Percentiles rank a stretch among this genome's conserved stretches.
Conservation (phyloP, 2,888 invertebrate species). For the Idaea straminata region DNA sequence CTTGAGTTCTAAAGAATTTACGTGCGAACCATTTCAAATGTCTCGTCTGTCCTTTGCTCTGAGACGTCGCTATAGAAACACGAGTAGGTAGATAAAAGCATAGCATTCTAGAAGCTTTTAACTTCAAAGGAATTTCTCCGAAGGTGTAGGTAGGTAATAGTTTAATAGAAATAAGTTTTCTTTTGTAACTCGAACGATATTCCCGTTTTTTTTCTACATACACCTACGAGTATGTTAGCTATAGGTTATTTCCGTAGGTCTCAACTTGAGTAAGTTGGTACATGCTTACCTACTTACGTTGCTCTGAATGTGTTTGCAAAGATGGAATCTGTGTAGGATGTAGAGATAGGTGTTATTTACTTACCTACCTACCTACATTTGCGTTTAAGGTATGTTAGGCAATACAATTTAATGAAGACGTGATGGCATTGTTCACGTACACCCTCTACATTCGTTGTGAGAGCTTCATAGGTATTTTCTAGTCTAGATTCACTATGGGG, state of each 20-base stretch:
- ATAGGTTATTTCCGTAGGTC: neutral
- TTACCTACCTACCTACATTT: neutral
- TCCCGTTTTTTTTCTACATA: neutral
- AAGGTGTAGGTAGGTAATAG: neutral
- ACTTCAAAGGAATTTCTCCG: neutral
- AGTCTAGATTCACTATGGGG: too few relatives aligned
- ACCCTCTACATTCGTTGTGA: neutral
- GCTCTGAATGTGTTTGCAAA: neutral
- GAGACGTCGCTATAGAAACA: neutral
- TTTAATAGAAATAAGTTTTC: slow-evolving; percentile 6
- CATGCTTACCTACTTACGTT: neutral
- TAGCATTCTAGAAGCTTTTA: neutral
- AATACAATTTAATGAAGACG: neutral
- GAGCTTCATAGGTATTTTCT: neutral
- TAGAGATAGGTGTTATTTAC: neutral
- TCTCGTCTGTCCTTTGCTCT: slow-evolving; percentile 2
- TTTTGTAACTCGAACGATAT: slow-evolving; percentile 16
- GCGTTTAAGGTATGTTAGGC: neutral
- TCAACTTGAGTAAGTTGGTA: neutral
- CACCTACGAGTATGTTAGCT: neutral
- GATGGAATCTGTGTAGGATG: neutral
- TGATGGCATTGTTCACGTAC: neutral
- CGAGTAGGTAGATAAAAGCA: neutral
- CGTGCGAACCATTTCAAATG: slow-evolving; percentile 6
- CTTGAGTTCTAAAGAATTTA: neutral